A percentile compares a stretch with the other conserved stretches of the same genome.
Evolutionary conservation across 2,888 invertebrate species (phyloP).

Genomic region (Drosophila hamatofila): DNA sequence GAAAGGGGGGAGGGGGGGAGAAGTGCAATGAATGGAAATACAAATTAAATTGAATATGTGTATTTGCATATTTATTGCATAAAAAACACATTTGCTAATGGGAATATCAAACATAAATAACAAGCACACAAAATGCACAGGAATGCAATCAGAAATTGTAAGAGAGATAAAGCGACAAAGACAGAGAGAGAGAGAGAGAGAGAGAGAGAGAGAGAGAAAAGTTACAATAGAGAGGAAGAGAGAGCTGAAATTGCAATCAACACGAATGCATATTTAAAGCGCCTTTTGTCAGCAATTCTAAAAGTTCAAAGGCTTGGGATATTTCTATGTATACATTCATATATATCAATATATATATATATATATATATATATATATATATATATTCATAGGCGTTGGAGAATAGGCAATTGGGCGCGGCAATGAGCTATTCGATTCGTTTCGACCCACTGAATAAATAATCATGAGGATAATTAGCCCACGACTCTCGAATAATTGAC

Average conservation of each 20-base stretch:
- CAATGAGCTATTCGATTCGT: constrained; percentile 5
- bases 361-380: not conserved
- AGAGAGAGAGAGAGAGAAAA: not conserved
- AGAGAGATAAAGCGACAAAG: not conserved
- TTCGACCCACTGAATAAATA: constrained; percentile 41
- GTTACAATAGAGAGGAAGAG: not conserved
- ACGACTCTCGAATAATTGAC: constrained; percentile 24
- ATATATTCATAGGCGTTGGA: not conserved
- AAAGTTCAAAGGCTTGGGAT: constrained; percentile 5
- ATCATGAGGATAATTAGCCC: constrained; percentile 30
- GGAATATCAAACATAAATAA: constrained; percentile 23
- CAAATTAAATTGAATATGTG: constrained; percentile 42
- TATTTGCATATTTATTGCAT: constrained; percentile 59
- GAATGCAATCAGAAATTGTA: constrained; percentile 12
- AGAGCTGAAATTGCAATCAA: constrained; percentile 17
- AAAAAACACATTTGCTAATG: constrained; percentile 33
- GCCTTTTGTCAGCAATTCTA: constrained; percentile 29
- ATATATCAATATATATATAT: too few relatives aligned
- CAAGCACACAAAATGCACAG: constrained; percentile 15
- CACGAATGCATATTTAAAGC: constrained; percentile 47
- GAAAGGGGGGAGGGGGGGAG: not conserved
- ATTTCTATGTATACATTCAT: not conserved
- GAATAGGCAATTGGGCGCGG: not conserved
- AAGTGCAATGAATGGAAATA: constrained; percentile 1
- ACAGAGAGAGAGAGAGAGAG: not conserved